Conservation (phyloP, 2,888 invertebrate genomes). For the Thera obeliscata region DNA sequence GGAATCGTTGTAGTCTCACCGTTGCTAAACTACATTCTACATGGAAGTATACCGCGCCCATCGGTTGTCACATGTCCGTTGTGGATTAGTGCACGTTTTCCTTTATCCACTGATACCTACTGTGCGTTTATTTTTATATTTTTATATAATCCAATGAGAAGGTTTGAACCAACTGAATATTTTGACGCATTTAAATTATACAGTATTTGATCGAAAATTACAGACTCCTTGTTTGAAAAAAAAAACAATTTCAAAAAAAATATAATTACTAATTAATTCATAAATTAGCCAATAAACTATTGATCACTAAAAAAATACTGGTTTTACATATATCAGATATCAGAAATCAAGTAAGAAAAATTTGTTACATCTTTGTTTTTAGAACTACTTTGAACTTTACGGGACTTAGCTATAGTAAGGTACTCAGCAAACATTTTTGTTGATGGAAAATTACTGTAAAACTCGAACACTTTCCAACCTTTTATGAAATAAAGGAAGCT, state of each 20-base stretch:
- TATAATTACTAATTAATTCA: background rate
- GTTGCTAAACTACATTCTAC: conserved; percentile 21
- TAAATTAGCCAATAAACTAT: conserved; percentile 7
- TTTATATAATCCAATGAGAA: conserved; percentile 2
- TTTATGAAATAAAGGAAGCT: too few species aligned
- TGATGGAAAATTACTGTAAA: background rate
- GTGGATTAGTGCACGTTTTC: conserved; percentile 9
- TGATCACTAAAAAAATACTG: conserved; percentile 7
- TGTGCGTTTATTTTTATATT: conserved; percentile 18
- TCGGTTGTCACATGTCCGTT: background rate
- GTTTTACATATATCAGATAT: background rate
- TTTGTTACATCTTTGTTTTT: conserved; percentile 11
- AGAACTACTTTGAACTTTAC: conserved; percentile 29
- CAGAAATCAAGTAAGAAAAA: conserved; percentile 17
- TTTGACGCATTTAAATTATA: conserved; percentile 1
- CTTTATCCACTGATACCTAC: conserved; percentile 15
- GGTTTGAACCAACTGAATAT: background rate
- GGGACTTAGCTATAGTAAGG: conserved; percentile 8
- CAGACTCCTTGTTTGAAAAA: background rate
- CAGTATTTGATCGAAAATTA: background rate
- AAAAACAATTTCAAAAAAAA: background rate
- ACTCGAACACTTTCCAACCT: too few species aligned
- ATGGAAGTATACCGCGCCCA: conserved; percentile 3
- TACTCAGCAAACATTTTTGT: conserved; percentile 4
- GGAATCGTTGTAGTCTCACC: conserved; percentile 56